These are phyloP conservation scores for Tringa solitaria DNA, from an alignment of 2,113 vertebrate genomes.

Conservation along the genomic window DNA sequence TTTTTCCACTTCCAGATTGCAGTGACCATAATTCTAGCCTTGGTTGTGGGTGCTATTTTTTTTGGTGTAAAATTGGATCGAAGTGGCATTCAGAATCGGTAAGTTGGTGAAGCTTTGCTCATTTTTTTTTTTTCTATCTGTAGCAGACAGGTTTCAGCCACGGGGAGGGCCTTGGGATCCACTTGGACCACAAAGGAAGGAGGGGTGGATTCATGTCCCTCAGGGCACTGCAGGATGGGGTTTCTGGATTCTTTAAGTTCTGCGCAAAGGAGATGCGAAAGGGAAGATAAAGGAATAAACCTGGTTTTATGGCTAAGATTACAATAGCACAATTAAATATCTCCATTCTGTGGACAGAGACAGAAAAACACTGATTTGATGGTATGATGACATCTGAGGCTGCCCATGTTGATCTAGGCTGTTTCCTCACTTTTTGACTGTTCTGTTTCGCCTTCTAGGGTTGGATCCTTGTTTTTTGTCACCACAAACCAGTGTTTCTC, in stretches of 20 bases:
- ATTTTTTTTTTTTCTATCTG: not conserved
- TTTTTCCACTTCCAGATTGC: constrained; percentile 42
- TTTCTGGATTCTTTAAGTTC: not conserved
- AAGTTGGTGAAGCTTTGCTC: not conserved
- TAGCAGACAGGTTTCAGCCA: not conserved
- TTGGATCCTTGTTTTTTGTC: constrained; percentile 71
- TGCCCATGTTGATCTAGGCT: not conserved
- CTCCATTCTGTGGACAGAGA: not conserved
- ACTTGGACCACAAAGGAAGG: not conserved
- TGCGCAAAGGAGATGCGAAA: not conserved
- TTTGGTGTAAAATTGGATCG: constrained; percentile 55
- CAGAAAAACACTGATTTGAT: not conserved
- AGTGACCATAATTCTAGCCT: constrained; percentile 29
- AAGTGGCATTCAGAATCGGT: constrained; percentile 71
- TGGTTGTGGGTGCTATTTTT: constrained; percentile 70
- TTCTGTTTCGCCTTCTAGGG: constrained; percentile 44
- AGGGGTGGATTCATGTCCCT: not conserved
- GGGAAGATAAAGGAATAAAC: not conserved
- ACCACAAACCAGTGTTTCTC: constrained; percentile 72
- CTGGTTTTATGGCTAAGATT: not conserved
- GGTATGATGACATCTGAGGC: not conserved
- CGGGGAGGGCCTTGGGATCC: not conserved
- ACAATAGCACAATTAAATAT: not conserved
- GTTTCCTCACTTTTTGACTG: not conserved
- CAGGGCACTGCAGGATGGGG: not conserved